phyloP scores from a whole-genome alignment of 1,140 invertebrate genomes.

The Drosophila lini region DNA sequence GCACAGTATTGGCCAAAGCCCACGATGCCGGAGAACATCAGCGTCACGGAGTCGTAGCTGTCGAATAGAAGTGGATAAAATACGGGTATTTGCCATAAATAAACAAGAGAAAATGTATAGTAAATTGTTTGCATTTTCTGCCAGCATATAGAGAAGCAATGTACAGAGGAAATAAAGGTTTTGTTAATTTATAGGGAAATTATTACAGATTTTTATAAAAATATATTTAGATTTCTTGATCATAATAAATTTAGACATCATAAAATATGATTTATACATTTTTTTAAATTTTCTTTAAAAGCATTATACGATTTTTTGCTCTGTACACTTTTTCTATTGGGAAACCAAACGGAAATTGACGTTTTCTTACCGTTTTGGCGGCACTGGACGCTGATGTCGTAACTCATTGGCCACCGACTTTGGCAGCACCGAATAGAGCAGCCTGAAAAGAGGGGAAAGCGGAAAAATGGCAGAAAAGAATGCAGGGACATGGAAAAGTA shows the following conservation, averaged over 20 bases:
- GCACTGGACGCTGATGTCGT: conserved; percentile 94
- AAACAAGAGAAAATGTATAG: conserved; percentile 63
- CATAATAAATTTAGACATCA: not conserved
- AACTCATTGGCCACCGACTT: conserved; percentile 96
- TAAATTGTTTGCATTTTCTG: conserved; percentile 47
- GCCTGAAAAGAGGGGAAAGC: conserved; percentile 85
- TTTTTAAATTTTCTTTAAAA: not conserved
- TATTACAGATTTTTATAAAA: not conserved
- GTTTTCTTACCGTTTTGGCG: conserved; percentile 87
- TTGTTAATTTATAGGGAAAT: not conserved
- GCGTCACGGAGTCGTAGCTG: conserved; percentile 94
- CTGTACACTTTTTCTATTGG: conserved; percentile 11
- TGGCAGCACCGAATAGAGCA: conserved; percentile 97
- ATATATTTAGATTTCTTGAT: not conserved
- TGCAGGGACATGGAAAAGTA: conserved; percentile 63
- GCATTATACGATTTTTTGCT: conserved; percentile 8
- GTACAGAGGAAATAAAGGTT: not conserved
- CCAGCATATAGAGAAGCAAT: not conserved
- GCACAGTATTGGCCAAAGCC: conserved; percentile 96
- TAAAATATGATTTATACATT: no score
- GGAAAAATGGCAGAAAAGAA: conserved; percentile 21
- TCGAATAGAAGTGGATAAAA: conserved; percentile 47
- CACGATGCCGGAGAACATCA: conserved; percentile 97
- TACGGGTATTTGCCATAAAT: conserved; percentile 58
- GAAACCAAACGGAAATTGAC: conserved; percentile 30